Base-by-base conservation (phyloP, 2,888 invertebrate species). In the Eurytoma adleriae region DNA sequence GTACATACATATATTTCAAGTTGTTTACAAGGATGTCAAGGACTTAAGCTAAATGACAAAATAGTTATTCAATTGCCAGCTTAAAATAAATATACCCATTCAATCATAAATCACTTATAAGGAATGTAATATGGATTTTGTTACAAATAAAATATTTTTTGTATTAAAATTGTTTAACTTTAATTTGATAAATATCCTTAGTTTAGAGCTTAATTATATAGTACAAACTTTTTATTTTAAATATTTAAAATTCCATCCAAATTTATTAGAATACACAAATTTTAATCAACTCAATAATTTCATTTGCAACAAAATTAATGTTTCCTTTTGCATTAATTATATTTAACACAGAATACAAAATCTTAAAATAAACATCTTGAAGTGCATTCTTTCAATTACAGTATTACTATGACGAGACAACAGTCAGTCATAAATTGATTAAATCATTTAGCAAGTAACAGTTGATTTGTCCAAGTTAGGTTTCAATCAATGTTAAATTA, bases 101-200 rank as follows among this genome's bases (percentile, higher is more conserved):
- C 59, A 72, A 72, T 76, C 30, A 67, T 68, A 66, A 76, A 62
- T 59, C 16, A 56, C 59, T 68, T 56, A 27, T 62, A 80, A 73
- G 80, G 77, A 80, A 80, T 80, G 80, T 71, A 54, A 71, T 61
- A 56, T 16, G 54, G 14, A 72, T 76, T 72, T 76, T 67, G 56
- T 74, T 74, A 54, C 67, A 80, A 80, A 80, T 61, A 18, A 71
- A 68, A 27, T 57, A 48, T 52, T 57, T 57, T 73, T 40, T 52
- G 40, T 64, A 40, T 30, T 30, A 14, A n/a, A 30, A 3, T 27
- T 18, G 16, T 10, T 40, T 64, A 40, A 18, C 50, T 73, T 18
- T 57, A 24, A 57, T 57, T 70, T 30, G n/a, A 70, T 48, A 48
- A 70, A 24, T 59, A 57, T 48, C 40, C 52, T 24, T 27, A 61